Evolutionary conservation across 2,888 invertebrate species (phyloP), one percentile per base, ranked within the genome.

Genomic region (Macrosiphum euphorbiae): DNA sequence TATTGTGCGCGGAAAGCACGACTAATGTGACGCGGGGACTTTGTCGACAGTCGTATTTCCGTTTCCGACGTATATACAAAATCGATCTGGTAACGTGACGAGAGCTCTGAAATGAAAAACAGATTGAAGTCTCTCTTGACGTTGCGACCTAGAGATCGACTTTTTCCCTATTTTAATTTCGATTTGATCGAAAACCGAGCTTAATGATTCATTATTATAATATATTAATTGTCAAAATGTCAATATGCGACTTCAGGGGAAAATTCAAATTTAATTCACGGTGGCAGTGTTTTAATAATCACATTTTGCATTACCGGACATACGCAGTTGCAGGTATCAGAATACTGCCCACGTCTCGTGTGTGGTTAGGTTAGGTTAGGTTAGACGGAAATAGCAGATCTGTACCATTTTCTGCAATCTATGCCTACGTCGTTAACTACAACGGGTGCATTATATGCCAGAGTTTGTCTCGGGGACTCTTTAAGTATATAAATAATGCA

Each of bases 81-180:
- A 67, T 67, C 67, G n/a, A 67, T 67, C n/a, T 67, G 67, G 16
- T 5, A 16, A 67, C 13, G n/a, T n/a, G n/a, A n/a, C n/a, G 11
- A 28, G 28, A n/a, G n/a, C 3, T n/a, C n/a, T 67, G 67, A n/a
- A 67, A n/a, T 67, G 52, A 67, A 67, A 67, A n/a, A 67, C 67
- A 67, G 67, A 67, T 67, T n/a, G n/a, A 67, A 67, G n/a, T 67
- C n/a, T 67, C n/a, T 67, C 67, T n/a, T 67, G 67, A 67, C 67
- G 67, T 67, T 67, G 13, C 16, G n/a, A 20, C 52, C 13, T 20
- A 16, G n/a, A 67, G n/a, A 35, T 67, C n/a, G n/a, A n/a, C n/a
- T n/a, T 67, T 67, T n/a, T 16, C 67, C 5, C 67, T n/a, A 16
- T 67, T 67, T 67, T n/a, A 5, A 16, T 16, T 16, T 67, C 16